Base-by-base conservation (phyloP, 2,113 vertebrate species). In the Lampris megalopsis region DNA sequence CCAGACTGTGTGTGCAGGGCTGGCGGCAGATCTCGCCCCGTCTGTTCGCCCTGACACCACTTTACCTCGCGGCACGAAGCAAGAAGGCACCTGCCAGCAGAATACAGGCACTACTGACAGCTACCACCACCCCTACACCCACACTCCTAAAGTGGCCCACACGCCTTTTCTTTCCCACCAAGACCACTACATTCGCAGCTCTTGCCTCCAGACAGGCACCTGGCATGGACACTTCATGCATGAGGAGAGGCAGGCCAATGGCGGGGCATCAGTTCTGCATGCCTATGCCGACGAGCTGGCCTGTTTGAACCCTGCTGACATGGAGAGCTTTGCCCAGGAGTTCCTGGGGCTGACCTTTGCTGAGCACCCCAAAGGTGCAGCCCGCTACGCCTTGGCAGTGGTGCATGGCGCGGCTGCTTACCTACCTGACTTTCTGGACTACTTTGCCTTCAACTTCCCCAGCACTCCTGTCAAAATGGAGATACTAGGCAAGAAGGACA, bases 401-500 rank as follows among this genome's bases (percentile, higher is more conserved):
- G 96, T 99, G 66, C 98, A 99, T 1, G 94, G 97, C 7, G 97
- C 97, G 2, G 97, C 98, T 76, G 93, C 96, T 47, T 99, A 97
- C 86, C 94, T 99, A 67, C 98, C 98, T 8, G 97, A 99, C 93
- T 99, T 99, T 92, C 92, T 99, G 92, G 97, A 99, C 91, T 99
- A 99, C 86, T 99, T 99, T 91, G 97, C 97, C 92, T 99, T 98
- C 88, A 99, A 98, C 92, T 99, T 99, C 69, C 98, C 98, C 80
- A 97, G 95, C 94, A 99, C 98, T 59, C 97, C 96, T 4, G 98
- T 99, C 84, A 99, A 99, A 94, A 96, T 99, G 97, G 98, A 99
- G 94, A 95, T 98, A 80, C 90, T 99, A 90, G 98, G 97, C 87
- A 99, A 99, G 94, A 99, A 99, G 89, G 98, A 99, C 92, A 99